Base-by-base conservation (phyloP, 2,797 vertebrate genomes). In the Megaceryle alcyon region DNA sequence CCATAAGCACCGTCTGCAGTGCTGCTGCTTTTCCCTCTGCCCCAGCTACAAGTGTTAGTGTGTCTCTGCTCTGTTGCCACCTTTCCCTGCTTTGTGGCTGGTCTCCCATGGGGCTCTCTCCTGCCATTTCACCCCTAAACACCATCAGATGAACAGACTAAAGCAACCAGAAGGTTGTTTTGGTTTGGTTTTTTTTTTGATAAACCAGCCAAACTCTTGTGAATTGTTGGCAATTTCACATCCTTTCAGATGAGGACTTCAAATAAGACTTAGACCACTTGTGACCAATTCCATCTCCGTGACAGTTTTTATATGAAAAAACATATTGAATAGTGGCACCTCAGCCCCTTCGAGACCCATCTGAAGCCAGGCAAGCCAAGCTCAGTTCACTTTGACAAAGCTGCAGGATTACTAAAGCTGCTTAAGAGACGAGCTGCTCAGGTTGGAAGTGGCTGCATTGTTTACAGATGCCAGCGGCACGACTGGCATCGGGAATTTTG, bases 361-460 rank as follows among this genome's bases (percentile, higher is more conserved):
- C 46, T 22, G 57, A 82, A 54, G 20, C 49, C 71, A 59, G 33
- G 23, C 8, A 65, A 29, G 11, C 37, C 2, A 10, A 56, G 41
- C 26, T 53, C 35, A 41, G 18, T 7, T 65, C 6, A 12, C 41
- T 49, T 26, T n/a, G 28, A 29, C n/a, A 20, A 39, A 35, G 49
- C 6, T 43, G 37, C 14, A 26, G 56, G 64, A 48, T 41, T n/a
- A 26, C 15, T 13, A 21, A 68, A 39, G 48, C 21, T 46, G 54
- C 9, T 29, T 2, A 17, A 33, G 59, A 60, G 41, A 37, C 2
- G 10, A 86, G 54, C 41, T 23, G 44, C 14, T 79, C 68, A 12
- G 51, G 5, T 1, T 2, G 6, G 86, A 33, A 51, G 3, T 0
- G 19, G 49, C 22, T 12, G 10, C 0, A 0, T 7, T 31, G 43